phyloP scores from a whole-genome alignment of 2,888 invertebrate species.

The Archips xylosteana region DNA sequence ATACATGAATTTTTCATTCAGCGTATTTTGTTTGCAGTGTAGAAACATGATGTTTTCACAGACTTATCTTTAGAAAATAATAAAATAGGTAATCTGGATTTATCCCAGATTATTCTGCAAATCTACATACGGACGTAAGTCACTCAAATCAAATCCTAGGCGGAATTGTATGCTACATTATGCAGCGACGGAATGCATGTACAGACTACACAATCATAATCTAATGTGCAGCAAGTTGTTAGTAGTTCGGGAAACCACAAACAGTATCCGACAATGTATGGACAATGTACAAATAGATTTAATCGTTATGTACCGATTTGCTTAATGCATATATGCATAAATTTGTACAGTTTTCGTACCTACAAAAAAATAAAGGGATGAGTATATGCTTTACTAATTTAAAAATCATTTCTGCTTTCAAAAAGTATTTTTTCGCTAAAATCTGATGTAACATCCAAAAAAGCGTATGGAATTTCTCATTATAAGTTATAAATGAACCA shows the following conservation, averaged over 20 bases:
- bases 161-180: conserved; percentile 1
- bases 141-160: background rate
- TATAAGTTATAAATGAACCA: conserved; percentile 18
- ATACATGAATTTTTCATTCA: too few species aligned
- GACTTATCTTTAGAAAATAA: too few species aligned
- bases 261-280: conserved; percentile 1
- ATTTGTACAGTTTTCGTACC: too few species aligned
- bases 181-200: background rate
- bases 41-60: too few species aligned
- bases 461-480: conserved; percentile 1
- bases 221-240: background rate
- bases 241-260: conserved; percentile 13
- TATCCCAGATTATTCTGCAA: background rate
- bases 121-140: background rate
- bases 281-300: background rate
- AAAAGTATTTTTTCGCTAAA: background rate
- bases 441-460: background rate
- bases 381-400: too few species aligned
- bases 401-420: background rate
- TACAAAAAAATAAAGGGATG: too few species aligned
- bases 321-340: too few species aligned
- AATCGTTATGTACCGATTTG: background rate
- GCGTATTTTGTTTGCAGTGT: too few species aligned
- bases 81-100: too few species aligned
- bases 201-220: conserved; percentile 2